phyloP scores from a whole-genome alignment of 2,113 vertebrate species.

The Reinhardtius hippoglossoides region DNA sequence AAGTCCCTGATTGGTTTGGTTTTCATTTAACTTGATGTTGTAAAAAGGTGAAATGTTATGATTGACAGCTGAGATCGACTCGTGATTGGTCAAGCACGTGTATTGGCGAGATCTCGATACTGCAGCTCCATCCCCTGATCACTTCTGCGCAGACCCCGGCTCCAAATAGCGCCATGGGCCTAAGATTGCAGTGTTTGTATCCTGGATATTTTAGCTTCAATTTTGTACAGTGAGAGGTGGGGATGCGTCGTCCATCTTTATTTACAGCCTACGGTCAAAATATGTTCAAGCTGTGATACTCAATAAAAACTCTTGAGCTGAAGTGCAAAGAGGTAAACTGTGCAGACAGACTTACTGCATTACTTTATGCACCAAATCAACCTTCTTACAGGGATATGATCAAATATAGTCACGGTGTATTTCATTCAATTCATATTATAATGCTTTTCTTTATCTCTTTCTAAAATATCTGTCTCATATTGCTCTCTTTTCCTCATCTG shows the following conservation, averaged over 20 bases:
- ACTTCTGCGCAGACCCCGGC: too few species aligned
- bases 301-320: neutral
- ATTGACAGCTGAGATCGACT: too few species aligned
- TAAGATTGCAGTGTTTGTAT: neutral
- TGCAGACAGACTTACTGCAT: neutral
- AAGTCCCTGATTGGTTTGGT: too few species aligned
- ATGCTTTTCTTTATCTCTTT: slow-evolving; percentile 4
- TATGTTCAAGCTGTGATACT: slow-evolving; percentile 4
- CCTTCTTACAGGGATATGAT: neutral
- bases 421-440: neutral
- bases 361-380: neutral
- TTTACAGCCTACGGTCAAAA: neutral
- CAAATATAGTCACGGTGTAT: neutral
- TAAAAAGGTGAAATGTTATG: too few species aligned
- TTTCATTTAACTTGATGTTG: too few species aligned
- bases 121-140: neutral
- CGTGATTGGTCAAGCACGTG: neutral
- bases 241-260: neutral
- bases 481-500: neutral
- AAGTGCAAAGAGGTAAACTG: slow-evolving; percentile 1
- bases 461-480: neutral
- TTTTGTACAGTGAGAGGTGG: neutral
- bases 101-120: neutral
- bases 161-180: too few species aligned
- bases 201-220: too few species aligned